Conservation (phyloP, 2,797 vertebrate species). For the Lycodopsis pacificus region DNA sequence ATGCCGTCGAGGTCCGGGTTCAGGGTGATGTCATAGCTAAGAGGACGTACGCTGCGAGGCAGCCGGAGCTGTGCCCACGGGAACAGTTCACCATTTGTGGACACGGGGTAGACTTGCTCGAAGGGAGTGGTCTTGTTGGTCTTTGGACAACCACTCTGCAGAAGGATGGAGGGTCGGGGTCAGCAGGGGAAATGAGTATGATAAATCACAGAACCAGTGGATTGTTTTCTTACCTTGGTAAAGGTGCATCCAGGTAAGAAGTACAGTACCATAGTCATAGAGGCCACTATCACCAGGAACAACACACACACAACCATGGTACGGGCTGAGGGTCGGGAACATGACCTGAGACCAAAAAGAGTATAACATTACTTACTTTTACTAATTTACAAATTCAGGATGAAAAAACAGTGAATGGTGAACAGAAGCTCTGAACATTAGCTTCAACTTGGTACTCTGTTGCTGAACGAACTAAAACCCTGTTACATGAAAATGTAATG, state of each 20-base stretch:
- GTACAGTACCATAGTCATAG: conserved; percentile 90
- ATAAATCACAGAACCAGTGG: conserved; percentile 7
- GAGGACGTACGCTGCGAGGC: conserved; percentile 86
- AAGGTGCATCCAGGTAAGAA: conserved; percentile 94
- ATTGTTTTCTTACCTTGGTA: conserved; percentile 85
- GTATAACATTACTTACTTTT: background rate
- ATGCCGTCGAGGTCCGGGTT: conserved; percentile 88
- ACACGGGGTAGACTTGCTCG: conserved; percentile 84
- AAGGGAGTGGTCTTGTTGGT: conserved; percentile 78
- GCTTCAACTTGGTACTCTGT: background rate
- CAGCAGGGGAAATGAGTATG: background rate
- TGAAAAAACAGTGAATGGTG: background rate
- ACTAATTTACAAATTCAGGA: background rate
- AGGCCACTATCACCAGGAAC: conserved; percentile 87
- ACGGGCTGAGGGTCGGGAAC: conserved; percentile 86
- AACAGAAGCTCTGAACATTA: background rate
- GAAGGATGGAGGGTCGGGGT: background rate
- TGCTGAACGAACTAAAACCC: background rate
- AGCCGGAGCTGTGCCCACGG: conserved; percentile 91
- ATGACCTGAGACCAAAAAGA: conserved; percentile 72
- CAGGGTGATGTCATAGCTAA: conserved; percentile 89
- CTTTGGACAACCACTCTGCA: conserved; percentile 88
- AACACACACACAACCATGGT: conserved; percentile 87
- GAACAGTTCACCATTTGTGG: conserved; percentile 88
- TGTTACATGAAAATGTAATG: background rate